Evolutionary conservation across 2,797 vertebrate species (phyloP), one percentile per base, ranked within the genome.

Genomic region (Danio choprae): DNA sequence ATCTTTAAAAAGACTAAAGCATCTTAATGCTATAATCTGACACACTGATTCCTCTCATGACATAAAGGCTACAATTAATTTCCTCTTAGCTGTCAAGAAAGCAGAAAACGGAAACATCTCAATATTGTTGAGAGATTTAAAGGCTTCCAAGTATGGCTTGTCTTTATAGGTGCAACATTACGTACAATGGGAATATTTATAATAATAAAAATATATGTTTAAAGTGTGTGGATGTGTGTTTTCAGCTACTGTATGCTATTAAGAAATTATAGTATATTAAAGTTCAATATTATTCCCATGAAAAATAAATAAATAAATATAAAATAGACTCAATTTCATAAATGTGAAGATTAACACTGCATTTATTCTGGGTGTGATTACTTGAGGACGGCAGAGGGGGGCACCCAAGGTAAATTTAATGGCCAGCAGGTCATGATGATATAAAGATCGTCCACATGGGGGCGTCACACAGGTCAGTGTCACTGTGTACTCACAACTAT

Each of bases 371-470:
- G 65, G 82, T 84, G 86, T 84, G 58, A 60, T 79, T 43, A 81
- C 89, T 84, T 36, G 65, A 84, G 68, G 80, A 79, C 83, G 75
- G 38, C 82, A 84, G 67, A 73, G 5, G 74, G 74, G 82, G 82
- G 73, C 74, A 73, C 58, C 67, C 56, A 77, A 85, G 56, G 60
- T 68, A 71, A 75, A 56, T 74, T 18, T 41, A 22, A 74, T 8
- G 18, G 6, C 46, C 55, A 69, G 22, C 6, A 62, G 29, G 40
- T 18, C 18, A 15, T 59, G 46, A 43, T 68, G 64, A 53, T 77
- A 22, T 73, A 70, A 48, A 65, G 8, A 74, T 12, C 22, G 15
- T 18, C 84, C 84, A 84, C 82, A 64, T 65, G 84, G 77, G 63
- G 84, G 82, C 82, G 48, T 46, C 77, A 55, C 48, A 79, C 44